phyloP scores from a whole-genome alignment of 2,797 vertebrate genomes.

The Anas bernieri region DNA sequence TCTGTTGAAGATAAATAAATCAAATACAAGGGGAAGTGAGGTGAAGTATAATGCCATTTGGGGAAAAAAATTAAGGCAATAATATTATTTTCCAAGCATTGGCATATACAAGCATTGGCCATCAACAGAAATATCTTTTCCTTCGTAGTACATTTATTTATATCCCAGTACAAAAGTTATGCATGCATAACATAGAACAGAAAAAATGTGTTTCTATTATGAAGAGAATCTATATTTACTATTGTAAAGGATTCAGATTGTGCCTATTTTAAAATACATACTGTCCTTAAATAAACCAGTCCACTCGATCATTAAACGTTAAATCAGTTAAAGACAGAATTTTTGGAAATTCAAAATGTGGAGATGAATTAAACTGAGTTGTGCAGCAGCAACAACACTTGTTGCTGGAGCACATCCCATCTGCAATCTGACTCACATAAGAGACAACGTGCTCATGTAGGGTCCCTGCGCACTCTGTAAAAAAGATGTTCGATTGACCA shows the following conservation, averaged over 20 bases:
- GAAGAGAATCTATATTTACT: background rate
- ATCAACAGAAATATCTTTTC: background rate
- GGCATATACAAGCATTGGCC: background rate
- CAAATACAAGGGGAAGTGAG: background rate
- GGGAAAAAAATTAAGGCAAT: background rate
- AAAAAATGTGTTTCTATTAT: background rate
- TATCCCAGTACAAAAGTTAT: background rate
- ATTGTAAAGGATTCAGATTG: background rate
- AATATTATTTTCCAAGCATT: slow-evolving; percentile 9
- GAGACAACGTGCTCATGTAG: rapidly evolving
- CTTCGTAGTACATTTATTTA: background rate
- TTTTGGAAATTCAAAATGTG: background rate
- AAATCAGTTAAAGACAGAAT: background rate
- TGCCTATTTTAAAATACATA: background rate
- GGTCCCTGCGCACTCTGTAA: background rate
- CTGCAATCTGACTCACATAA: background rate
- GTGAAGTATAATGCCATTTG: background rate
- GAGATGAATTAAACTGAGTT: background rate
- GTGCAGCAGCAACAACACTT: background rate
- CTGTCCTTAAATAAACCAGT: background rate
- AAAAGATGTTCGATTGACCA: background rate
- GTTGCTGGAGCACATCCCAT: background rate
- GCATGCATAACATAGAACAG: background rate
- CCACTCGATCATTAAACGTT: background rate
- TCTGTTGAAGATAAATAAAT: slow-evolving; percentile 49